phyloP scores from a whole-genome alignment of 2,113 vertebrate species.

The Pithys albifrons region DNA sequence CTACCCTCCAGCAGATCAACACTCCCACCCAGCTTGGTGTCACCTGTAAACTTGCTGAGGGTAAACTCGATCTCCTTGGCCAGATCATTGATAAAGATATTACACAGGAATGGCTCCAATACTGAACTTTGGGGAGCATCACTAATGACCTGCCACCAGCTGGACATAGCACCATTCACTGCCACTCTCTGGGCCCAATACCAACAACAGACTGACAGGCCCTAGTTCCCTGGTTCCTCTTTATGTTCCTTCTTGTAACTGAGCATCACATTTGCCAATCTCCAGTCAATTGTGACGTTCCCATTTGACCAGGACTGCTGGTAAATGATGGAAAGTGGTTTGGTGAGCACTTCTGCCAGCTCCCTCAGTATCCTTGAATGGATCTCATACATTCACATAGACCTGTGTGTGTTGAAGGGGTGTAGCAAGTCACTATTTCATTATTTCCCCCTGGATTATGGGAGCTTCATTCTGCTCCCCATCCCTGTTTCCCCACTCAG shows the following conservation, averaged over 20 bases:
- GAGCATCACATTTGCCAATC: neutral
- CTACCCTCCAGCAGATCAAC: neutral
- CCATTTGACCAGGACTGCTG: neutral
- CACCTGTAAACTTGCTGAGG: neutral
- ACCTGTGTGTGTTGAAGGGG: neutral
- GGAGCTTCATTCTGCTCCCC: neutral
- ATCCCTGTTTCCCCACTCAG: neutral
- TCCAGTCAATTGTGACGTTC: neutral
- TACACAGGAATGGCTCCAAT: neutral
- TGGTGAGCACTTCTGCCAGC: neutral
- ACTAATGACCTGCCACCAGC: neutral
- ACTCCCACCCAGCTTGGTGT: neutral
- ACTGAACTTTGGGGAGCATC: neutral
- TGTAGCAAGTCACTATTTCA: neutral
- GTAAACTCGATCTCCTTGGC: neutral
- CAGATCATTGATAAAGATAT: neutral
- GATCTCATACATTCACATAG: neutral
- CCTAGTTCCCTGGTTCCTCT: neutral
- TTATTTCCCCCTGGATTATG: neutral
- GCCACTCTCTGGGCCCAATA: neutral
- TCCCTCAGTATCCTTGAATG: neutral
- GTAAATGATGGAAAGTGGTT: neutral
- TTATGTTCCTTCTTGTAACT: accelerated
- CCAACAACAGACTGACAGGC: neutral
- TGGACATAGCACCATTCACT: neutral